These are phyloP conservation scores for Phyllopteryx taeniolatus DNA, from an alignment of 2,113 vertebrate genomes.

Conservation along the genomic window DNA sequence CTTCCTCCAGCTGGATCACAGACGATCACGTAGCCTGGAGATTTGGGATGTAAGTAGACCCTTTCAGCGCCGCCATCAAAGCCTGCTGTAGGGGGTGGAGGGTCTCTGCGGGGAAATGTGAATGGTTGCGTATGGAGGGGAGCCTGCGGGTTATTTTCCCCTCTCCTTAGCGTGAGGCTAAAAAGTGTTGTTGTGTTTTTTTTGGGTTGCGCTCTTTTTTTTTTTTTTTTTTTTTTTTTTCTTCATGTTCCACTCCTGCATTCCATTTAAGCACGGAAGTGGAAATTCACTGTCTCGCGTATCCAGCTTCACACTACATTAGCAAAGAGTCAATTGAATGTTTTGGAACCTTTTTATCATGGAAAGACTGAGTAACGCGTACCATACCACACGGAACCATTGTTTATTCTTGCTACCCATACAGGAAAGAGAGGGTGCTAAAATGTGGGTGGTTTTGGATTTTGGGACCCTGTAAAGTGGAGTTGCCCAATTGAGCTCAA, in stretches of 20 bases:
- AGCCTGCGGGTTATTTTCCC: slow-evolving; percentile 52
- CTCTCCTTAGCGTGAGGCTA: slow-evolving; percentile 55
- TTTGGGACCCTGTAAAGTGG: too few relatives aligned
- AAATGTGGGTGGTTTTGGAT: too few relatives aligned
- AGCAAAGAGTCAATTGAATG: background rate
- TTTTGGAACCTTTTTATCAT: background rate
- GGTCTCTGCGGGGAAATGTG: slow-evolving; percentile 60
- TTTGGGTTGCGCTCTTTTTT: slow-evolving; percentile 10
- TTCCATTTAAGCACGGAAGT: background rate
- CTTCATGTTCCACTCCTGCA: background rate
- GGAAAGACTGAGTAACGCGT: background rate
- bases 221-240: slow-evolving; percentile 13
- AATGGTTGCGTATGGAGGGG: slow-evolving; percentile 69
- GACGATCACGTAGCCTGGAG: slow-evolving; percentile 80
- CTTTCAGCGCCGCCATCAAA: slow-evolving; percentile 68
- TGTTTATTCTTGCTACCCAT: too few relatives aligned
- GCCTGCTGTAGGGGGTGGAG: slow-evolving; percentile 40
- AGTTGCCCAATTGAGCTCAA: too few relatives aligned
- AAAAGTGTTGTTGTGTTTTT: slow-evolving; percentile 27
- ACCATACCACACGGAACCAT: too few relatives aligned
- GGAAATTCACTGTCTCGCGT: background rate
- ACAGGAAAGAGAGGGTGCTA: too few relatives aligned
- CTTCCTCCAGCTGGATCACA: slow-evolving; percentile 79
- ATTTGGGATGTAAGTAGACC: slow-evolving; percentile 84
- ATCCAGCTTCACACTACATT: background rate